phyloP scores from a whole-genome alignment of 64 coral and sea anemone species.

The Montipora capricornis region DNA sequence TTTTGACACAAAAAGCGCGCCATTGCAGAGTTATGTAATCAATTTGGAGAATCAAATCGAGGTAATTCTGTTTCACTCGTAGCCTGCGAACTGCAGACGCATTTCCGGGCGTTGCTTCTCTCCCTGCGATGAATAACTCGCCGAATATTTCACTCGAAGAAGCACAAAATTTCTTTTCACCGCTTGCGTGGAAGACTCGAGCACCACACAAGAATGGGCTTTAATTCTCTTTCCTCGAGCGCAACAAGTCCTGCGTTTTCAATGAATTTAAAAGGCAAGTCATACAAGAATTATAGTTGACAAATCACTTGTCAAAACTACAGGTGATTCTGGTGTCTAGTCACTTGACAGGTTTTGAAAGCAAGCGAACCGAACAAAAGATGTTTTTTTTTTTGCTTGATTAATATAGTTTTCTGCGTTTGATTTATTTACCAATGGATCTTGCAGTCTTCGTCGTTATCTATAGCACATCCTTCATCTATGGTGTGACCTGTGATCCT shows the following conservation, averaged over 20 bases:
- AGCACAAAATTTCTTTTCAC: too few species aligned
- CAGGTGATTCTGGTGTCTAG: slow-evolving; percentile 19
- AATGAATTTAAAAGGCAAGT: not conserved
- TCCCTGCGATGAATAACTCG: too few species aligned
- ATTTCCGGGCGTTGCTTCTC: too few species aligned
- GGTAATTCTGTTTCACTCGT: too few species aligned
- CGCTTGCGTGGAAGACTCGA: too few species aligned
- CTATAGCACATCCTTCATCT: not conserved
- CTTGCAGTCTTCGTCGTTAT: not conserved
- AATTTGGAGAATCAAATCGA: too few species aligned
- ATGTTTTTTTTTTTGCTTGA: not conserved
- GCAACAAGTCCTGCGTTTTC: not conserved
- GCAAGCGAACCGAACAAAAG: not conserved
- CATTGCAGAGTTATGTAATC: too few species aligned
- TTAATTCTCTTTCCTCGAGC: not conserved
- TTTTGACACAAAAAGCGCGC: too few species aligned
- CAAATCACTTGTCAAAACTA: slow-evolving; percentile 1
- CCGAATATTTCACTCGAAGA: too few species aligned
- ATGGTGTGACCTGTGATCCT: not conserved
- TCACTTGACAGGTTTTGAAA: not conserved
- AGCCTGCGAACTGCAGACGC: too few species aligned
- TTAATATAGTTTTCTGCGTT: not conserved
- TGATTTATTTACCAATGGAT: not conserved
- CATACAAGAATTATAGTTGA: not conserved
- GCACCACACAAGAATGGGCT: not conserved